Evolutionary conservation across 1,140 invertebrate genomes (phyloP), one percentile per base, ranked within the genome.

Genomic region (Drosophila sucinea): DNA sequence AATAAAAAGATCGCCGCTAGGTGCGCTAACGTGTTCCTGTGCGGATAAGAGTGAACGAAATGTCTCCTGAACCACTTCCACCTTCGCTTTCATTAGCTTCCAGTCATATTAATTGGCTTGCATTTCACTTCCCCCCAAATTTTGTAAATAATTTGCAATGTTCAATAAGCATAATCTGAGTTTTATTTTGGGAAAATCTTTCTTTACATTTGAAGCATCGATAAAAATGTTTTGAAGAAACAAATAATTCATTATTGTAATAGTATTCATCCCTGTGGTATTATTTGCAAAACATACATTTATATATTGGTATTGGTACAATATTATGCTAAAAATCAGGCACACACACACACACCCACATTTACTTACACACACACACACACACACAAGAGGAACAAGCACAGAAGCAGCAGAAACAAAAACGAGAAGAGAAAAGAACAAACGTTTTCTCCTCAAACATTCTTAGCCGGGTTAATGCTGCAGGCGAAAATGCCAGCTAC

Each of bases 381-480:
- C 44, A 67, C 11, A 32, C 11, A 56, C 27, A 57, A 17, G 33
- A 7, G 60, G 8, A 54, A 29, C 38, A 79, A 65, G 58, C 70
- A 40, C 55, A 47, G 38, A 65, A 61, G 54, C 17, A 17, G 7
- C 29, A 55, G 10, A 30, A 41, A 4, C 47, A 74, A 74, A 75
- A 67, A 75, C 64, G 67, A 75, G 76, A 76, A 64, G 65, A 33
- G 67, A 64, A 17, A 65, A 57, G 32, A 33, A 57, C 30, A 57
- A 57, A 51, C 30, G 55, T 64, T 51, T 51, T 25, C 44, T 51
- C 10, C 44, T 51, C 40, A 63, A 63, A 76, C 73, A 75, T 76
- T 65, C 57, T 69, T 76, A 62, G 65, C 73, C 68, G n/a, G 58
- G 71, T 61, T 74, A 54, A 75, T 27, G 72, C 72, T 67, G 71